These are phyloP conservation scores for Athalia circularis DNA, from an alignment of 2,888 invertebrate genomes.

Conservation along the genomic window DNA sequence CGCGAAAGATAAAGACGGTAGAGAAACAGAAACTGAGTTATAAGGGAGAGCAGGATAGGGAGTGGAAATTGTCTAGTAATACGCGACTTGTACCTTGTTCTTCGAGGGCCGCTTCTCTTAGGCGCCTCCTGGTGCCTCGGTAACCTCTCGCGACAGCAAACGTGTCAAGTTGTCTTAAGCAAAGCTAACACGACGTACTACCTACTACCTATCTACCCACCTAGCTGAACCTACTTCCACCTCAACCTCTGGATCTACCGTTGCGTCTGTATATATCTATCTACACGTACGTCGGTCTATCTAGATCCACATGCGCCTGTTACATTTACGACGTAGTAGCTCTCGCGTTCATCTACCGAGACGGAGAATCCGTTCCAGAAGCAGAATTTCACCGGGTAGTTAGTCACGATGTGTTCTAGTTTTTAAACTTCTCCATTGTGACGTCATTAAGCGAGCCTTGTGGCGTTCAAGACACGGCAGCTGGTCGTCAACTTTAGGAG, in stretches of 20 bases:
- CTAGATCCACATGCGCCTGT: not conserved
- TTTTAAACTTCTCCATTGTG: not conserved
- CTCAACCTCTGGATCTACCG: conserved; percentile 20
- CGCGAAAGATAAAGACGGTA: conserved; percentile 9
- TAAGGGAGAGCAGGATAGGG: not conserved
- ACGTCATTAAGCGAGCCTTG: too few species aligned
- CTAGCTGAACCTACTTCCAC: conserved; percentile 20
- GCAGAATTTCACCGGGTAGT: conserved; percentile 19
- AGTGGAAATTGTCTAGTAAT: conserved; percentile 33
- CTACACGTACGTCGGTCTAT: conserved; percentile 3
- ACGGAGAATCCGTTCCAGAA: conserved; percentile 7
- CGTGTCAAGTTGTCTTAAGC: conserved; percentile 68
- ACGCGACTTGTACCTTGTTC: conserved; percentile 31
- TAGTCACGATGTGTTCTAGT: conserved; percentile 26
- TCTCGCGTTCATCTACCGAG: conserved; percentile 19
- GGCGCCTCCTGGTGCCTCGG: conserved; percentile 22
- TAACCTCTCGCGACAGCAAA: conserved; percentile 54
- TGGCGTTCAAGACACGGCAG: too few species aligned
- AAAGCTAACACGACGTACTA: conserved; percentile 58
- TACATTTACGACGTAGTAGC: not conserved
- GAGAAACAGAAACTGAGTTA: not conserved
- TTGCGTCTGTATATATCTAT: conserved; percentile 1
- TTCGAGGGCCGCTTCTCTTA: conserved; percentile 35
- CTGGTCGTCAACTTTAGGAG: not conserved
- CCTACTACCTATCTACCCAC: conserved; percentile 2